phyloP scores from a whole-genome alignment of 2,113 vertebrate genomes.

The Actenoides hombroni region DNA sequence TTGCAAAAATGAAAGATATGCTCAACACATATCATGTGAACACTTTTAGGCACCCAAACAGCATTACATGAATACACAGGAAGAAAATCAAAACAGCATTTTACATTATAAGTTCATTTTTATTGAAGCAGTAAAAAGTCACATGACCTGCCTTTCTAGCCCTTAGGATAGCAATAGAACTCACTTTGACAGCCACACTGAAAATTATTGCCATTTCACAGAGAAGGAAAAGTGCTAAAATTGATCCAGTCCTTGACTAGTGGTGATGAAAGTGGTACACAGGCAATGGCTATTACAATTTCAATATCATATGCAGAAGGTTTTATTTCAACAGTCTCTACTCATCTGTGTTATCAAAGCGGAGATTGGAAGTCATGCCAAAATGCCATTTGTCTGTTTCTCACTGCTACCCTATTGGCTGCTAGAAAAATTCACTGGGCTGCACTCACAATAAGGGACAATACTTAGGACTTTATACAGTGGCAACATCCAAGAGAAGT shows the following conservation, averaged over 20 bases:
- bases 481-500: not conserved
- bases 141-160: not conserved
- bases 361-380: not conserved
- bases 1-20: slow-evolving; percentile 19
- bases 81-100: slow-evolving; percentile 23
- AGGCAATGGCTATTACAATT: not conserved
- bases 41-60: not conserved
- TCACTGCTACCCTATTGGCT: not conserved
- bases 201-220: not conserved
- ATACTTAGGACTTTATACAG: not conserved
- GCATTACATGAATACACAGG: not conserved
- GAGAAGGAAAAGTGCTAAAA: slow-evolving; percentile 9
- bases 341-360: not conserved
- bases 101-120: slow-evolving; percentile 44
- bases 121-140: slow-evolving; percentile 37
- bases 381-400: not conserved
- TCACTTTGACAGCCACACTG: not conserved
- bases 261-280: not conserved
- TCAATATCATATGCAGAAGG: not conserved
- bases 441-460: not conserved
- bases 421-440: not conserved
- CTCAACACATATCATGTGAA: not conserved
- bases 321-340: not conserved
- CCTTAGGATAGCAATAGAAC: not conserved
- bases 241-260: not conserved